Percentiles rank a stretch among this genome's conserved stretches.
Evolutionary conservation across 2,113 vertebrate genomes (phyloP).

Genomic region (Bos taurus): DNA sequence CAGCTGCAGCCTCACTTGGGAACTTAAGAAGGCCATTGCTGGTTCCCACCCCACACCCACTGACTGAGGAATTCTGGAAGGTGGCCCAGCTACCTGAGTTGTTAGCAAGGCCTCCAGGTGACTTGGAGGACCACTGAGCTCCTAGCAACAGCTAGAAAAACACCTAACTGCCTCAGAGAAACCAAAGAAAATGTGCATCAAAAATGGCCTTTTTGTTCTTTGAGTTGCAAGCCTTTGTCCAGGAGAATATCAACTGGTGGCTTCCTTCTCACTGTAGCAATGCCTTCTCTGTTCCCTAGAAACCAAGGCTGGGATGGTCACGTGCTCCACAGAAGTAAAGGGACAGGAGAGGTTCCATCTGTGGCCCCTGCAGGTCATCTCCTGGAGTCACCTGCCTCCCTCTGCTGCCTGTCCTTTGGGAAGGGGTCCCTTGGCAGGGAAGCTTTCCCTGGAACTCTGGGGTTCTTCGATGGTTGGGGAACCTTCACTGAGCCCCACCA

Average conservation of each 20-base stretch:
- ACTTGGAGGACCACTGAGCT: not conserved
- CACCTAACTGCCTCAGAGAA: not conserved
- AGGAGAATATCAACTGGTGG: too few relatives aligned
- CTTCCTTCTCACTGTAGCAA: accelerated
- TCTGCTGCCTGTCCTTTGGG: not conserved
- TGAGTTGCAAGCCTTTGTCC: not conserved
- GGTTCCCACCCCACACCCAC: not conserved
- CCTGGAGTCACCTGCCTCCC: not conserved
- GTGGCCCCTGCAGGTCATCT: not conserved
- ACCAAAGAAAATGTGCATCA: not conserved
- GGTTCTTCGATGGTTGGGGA: accelerated
- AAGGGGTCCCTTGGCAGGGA: accelerated
- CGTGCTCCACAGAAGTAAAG: not conserved
- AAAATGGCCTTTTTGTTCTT: not conserved
- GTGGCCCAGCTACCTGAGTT: not conserved
- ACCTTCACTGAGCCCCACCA: not conserved
- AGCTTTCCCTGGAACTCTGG: not conserved
- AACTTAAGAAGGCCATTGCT: not conserved
- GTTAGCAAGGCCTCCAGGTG: not conserved
- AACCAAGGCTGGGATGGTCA: not conserved
- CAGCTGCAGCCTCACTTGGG: not conserved
- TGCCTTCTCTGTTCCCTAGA: not conserved
- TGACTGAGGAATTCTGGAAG: not conserved
- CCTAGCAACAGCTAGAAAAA: not conserved
- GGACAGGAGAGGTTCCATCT: too few relatives aligned